Evolutionary conservation across 2,797 vertebrate genomes (phyloP).

Genomic region (Phaenicophaeus curvirostris): DNA sequence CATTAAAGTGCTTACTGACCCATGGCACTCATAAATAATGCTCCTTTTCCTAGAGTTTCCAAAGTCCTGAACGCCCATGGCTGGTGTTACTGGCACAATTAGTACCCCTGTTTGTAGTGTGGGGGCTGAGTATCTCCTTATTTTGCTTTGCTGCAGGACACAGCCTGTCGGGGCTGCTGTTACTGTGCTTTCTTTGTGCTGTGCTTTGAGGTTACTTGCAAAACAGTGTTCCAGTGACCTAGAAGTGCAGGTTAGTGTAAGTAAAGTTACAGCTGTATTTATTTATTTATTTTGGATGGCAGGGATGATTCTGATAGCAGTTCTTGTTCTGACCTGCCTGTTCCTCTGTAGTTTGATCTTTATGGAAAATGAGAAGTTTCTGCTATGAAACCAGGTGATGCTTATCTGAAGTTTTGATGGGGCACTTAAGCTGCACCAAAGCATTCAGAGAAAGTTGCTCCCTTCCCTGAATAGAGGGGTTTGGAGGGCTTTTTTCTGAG

Average conservation of each 20-base stretch:
- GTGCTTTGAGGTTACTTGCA: constrained; percentile 4
- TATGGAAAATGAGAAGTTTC: neutral
- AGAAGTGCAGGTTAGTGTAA: constrained; percentile 53
- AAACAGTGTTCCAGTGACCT: constrained; percentile 35
- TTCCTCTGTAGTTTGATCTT: neutral
- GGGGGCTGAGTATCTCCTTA: neutral
- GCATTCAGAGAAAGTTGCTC: neutral
- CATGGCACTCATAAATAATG: neutral
- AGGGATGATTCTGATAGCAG: neutral
- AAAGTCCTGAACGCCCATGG: neutral
- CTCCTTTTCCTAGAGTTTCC: neutral
- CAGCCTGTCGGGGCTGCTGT: neutral
- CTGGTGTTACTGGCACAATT: neutral
- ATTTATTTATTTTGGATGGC: neutral
- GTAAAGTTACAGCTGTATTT: constrained; percentile 10
- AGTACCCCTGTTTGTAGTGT: neutral
- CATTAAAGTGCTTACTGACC: neutral
- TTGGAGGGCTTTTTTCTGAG: rapidly evolving
- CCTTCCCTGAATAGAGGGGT: neutral
- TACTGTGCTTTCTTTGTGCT: neutral
- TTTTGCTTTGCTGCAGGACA: neutral
- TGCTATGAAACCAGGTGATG: neutral
- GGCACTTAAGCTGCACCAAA: neutral
- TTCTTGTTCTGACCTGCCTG: neutral
- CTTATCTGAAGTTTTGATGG: neutral